Base-by-base conservation (phyloP, 2,888 invertebrate genomes). In the Dasysyrphus tricinctus region DNA sequence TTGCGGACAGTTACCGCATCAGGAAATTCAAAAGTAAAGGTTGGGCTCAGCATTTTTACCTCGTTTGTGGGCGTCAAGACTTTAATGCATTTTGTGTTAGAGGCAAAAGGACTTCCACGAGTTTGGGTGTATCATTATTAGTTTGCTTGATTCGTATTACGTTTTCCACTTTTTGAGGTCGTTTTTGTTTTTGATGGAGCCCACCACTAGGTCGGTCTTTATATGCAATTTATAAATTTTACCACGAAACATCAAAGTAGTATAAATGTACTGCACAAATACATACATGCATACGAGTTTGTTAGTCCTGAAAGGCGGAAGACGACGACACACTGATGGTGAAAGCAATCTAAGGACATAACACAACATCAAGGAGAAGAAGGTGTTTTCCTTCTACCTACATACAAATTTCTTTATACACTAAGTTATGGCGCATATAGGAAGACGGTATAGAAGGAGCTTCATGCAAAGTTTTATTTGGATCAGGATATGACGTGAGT, bases 191-290 rank as follows among this genome's bases (percentile, higher is more conserved):
- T 44, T 39, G 42, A 9, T 47, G 29, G 56, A 47, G n/a, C 32
- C n/a, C 16, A 47, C 16, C 42, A 51, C 49, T 74, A 63, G 42
- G 73, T 79, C 19, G 47, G 47, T 63, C 19, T 77, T 69, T 56
- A 56, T 80, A 80, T 80, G 80, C 69, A 85, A 85, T 85, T 84
- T 80, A 67, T 67, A 84, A 72, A 73, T 80, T 73, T 80, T 65
- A 73, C 85, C 81, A 73, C 77, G 24, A 67, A 78, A 73, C 81
- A 74, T 74, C 70, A 74, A 69, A 24, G 24, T 19, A 57, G 3
- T 16, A 16, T 32, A 34, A 1, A 14, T 51, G n/a, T n/a, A n/a
- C n/a, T 51, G 9, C 32, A n/a, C n/a, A n/a, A n/a, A 32, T 32
- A 32, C 32, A 32, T 5, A 32, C 5, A 14, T 12, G 5, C 12